A percentile compares a stretch with the other conserved stretches of the same genome.
phyloP scores from a whole-genome alignment of 2,113 vertebrate genomes.

The Cololabis saira region DNA sequence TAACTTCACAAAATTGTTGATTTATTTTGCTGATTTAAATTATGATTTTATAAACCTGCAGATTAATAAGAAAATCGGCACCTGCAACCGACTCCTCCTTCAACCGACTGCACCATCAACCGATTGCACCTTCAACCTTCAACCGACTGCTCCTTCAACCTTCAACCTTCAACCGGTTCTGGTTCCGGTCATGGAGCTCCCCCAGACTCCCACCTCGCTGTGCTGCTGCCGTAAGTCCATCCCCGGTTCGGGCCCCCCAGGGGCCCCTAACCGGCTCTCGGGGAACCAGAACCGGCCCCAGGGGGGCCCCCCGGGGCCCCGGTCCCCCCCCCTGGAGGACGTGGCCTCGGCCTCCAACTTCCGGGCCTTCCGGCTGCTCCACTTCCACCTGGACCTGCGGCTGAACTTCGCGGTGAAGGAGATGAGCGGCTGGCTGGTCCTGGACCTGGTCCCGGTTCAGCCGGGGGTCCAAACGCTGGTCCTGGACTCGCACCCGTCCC shows the following conservation, averaged over 20 bases:
- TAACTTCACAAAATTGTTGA: too few species aligned
- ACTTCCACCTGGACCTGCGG: conserved; percentile 87
- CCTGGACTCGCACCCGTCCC: conserved; percentile 88
- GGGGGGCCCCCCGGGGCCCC: background rate
- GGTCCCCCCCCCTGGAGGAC: conserved; percentile 75
- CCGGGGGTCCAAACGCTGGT: conserved; percentile 82
- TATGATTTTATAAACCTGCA: too few species aligned
- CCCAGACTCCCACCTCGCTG: conserved; percentile 72
- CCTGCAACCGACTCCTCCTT: too few species aligned
- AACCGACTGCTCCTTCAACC: too few species aligned
- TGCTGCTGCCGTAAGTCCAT: conserved; percentile 89
- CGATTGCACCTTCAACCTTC: too few species aligned
- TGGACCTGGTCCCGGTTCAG: conserved; percentile 84
- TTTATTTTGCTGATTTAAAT: too few species aligned
- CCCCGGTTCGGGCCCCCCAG: conserved; percentile 57
- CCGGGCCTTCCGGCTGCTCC: conserved; percentile 85
- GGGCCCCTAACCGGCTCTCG: conserved; percentile 29
- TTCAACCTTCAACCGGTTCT: too few species aligned
- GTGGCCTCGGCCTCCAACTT: conserved; percentile 91
- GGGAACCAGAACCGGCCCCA: conserved; percentile 11
- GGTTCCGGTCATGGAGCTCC: too few species aligned
- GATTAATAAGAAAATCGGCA: too few species aligned
- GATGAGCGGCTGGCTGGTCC: conserved; percentile 90
- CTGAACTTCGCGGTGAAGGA: conserved; percentile 88
- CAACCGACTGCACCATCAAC: too few species aligned